Evolutionary conservation across 2,113 vertebrate genomes (phyloP).

Genomic region (Bucco capensis): DNA sequence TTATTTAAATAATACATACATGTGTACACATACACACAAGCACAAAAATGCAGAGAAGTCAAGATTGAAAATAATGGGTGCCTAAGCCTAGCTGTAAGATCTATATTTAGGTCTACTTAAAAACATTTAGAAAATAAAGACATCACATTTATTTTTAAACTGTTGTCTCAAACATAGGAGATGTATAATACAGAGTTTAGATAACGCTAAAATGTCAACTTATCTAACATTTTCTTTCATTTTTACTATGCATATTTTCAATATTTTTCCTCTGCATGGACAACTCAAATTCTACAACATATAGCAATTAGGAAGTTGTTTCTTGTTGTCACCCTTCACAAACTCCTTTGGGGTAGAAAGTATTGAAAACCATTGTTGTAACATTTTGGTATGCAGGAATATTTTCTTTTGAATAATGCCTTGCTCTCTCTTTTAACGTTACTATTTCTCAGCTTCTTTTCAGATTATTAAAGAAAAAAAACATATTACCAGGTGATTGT

Average conservation of each 20-base stretch:
- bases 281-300: neutral
- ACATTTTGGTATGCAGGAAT: neutral
- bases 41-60: neutral
- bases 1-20: neutral
- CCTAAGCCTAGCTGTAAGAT: neutral
- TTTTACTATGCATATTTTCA: neutral
- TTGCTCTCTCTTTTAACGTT: neutral
- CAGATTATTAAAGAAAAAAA: neutral
- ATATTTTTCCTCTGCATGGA: neutral
- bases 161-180: neutral
- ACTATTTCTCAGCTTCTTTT: neutral
- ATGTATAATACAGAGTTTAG: neutral
- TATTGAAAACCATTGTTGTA: neutral
- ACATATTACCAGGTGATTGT: neutral
- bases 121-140: conserved; percentile 11
- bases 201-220: neutral
- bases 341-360: neutral
- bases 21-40: neutral
- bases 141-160: conserved; percentile 17
- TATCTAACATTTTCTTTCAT: neutral
- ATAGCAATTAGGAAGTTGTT: neutral
- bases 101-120: neutral
- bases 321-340: neutral
- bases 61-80: neutral
- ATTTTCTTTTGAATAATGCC: neutral